Conservation (phyloP, 2,888 invertebrate genomes). For the Erpobdella octoculata region DNA sequence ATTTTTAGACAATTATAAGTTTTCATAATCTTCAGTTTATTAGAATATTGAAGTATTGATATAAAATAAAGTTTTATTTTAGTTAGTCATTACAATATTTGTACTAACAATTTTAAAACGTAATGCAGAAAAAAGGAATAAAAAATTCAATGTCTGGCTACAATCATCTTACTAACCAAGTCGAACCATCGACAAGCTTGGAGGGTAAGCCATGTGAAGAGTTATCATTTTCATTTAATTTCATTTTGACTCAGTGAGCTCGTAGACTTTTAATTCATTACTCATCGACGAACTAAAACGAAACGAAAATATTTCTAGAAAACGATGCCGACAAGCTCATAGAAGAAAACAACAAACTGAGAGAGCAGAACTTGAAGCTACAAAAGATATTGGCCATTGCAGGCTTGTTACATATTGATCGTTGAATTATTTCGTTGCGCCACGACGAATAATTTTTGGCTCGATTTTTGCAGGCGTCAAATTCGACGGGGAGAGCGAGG, state of each 20-base stretch:
- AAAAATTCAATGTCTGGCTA: neutral
- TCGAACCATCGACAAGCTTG: neutral
- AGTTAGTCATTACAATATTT: no score
- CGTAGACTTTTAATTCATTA: neutral
- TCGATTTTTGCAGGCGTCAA: constrained; percentile 8
- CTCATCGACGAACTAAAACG: neutral
- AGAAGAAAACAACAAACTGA: constrained; percentile 26
- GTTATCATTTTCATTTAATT: neutral
- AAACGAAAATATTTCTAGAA: neutral
- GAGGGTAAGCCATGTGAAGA: neutral
- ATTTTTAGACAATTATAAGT: no score
- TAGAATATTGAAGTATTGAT: no score
- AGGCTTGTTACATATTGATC: neutral
- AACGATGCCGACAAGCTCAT: constrained; percentile 21
- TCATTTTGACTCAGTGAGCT: neutral
- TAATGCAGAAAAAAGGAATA: neutral
- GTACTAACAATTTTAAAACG: neutral
- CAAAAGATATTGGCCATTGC: constrained; percentile 23
- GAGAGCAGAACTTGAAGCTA: constrained; percentile 24
- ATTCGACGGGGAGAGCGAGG: constrained; percentile 3
- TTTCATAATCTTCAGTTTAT: no score
- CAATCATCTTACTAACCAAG: neutral
- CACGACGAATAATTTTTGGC: neutral
- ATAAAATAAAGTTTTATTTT: no score
- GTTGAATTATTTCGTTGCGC: neutral